Base-by-base conservation (phyloP, 2,888 invertebrate species). In the Craniophora ligustri region DNA sequence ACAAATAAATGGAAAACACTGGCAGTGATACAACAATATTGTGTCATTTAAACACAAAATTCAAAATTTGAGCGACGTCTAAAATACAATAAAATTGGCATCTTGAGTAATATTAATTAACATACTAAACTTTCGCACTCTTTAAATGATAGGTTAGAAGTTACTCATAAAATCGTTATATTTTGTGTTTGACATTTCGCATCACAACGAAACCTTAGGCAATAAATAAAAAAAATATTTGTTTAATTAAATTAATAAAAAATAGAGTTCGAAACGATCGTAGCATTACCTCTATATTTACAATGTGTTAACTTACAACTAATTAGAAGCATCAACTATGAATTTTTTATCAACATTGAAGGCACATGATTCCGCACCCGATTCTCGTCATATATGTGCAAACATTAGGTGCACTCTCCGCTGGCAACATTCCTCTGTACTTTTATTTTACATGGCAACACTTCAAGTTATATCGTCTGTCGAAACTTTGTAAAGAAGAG, bases 361-460 rank as follows among this genome's bases (percentile, higher is more conserved):
- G 93, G 94, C 94, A 94, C 94, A 93, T 92, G 78, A 83, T 93
- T 92, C 86, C 93, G 92, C 93, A 92, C 93, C 93, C 90, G 86
- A 85, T 88, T 89, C 87, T 81, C 78, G 46, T 73, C 85, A 81
- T 80, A 81, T 80, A 78, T 72, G 83, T 84, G 84, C 87, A 84
- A 71, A 83, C 81, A 78, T 78, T 77, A 81, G 85, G 88, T 82
- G 86, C 88, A 87, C 85, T 81, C 80, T 79, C 69, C 73, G 79
- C 79, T 83, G 81, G 81, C 84, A 81, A 82, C 85, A 79, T 65
- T 77, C 76, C 68, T 65, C 72, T 74, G 76, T 72, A 80, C 74
- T 73, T 73, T 68, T 63, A 73, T 75, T 72, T 74, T 72, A 74
- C 71, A 77, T 73, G 74, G 75, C 75, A 76, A 73, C 75, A 79